Conservation (phyloP, 2,113 vertebrate genomes). For the Cochlearius cochlearius region DNA sequence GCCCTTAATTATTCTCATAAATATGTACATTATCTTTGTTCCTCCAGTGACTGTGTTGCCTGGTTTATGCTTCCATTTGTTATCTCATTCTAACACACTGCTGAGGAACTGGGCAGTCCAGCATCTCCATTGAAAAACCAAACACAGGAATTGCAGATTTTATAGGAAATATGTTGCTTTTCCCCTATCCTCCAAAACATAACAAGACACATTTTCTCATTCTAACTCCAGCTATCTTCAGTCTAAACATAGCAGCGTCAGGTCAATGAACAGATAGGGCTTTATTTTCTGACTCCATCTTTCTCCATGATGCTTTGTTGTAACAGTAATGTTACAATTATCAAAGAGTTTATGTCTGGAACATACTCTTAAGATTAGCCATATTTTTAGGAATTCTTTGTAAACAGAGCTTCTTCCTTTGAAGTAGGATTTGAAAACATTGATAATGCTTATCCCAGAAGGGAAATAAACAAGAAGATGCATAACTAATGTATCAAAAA, state of each 20-base stretch:
- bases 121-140: not conserved
- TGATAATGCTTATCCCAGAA: conserved; percentile 51
- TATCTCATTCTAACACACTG: not conserved
- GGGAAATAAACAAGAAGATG: conserved; percentile 49
- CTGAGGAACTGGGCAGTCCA: not conserved
- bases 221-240: not conserved
- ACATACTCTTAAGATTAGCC: not conserved
- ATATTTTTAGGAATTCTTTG: conserved; percentile 10
- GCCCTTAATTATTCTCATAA: not conserved
- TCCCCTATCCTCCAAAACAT: not conserved
- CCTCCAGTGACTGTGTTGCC: not conserved
- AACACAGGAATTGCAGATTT: not conserved
- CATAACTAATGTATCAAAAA: conserved; percentile 48
- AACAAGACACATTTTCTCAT: not conserved
- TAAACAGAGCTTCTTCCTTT: conserved; percentile 23
- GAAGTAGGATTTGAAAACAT: conserved; percentile 44
- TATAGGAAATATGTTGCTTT: not conserved
- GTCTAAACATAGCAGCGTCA: not conserved
- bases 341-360: not conserved
- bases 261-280: not conserved
- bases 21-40: not conserved
- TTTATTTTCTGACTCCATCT: not conserved
- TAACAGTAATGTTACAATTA: not conserved
- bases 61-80: not conserved
- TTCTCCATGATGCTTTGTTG: not conserved